These are phyloP conservation scores for Drosophila truncata DNA, from an alignment of 1,140 invertebrate genomes.

Conservation along the genomic window DNA sequence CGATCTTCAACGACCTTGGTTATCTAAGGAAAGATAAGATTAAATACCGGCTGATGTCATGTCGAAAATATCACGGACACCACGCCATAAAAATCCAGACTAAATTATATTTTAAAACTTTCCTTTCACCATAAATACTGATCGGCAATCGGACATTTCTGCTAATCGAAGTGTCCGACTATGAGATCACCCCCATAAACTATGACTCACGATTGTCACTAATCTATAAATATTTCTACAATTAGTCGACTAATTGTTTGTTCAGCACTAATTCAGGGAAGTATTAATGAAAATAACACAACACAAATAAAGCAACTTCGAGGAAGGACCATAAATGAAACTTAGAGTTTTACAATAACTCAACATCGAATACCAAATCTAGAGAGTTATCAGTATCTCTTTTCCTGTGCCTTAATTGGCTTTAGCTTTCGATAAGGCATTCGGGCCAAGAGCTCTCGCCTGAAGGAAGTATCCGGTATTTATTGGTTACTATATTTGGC, in stretches of 20 bases:
- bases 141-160: neutral
- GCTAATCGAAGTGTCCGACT: constrained; percentile 28
- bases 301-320: neutral
- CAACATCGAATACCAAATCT: too few relatives aligned
- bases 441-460: constrained; percentile 1
- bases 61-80: constrained; percentile 10
- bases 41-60: constrained; percentile 15
- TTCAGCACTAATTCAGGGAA: neutral
- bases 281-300: neutral
- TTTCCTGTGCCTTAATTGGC: constrained; percentile 29
- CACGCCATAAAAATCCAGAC: constrained; percentile 1
- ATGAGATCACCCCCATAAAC: constrained; percentile 43
- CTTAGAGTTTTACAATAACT: neutral
- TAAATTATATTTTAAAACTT: constrained; percentile 11
- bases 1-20: constrained; percentile 40
- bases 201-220: constrained; percentile 27
- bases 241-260: constrained; percentile 22
- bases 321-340: neutral
- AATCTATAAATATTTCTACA: constrained; percentile 17
- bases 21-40: constrained; percentile 43
- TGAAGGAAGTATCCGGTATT: constrained; percentile 23
- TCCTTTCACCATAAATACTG: constrained; percentile 32
- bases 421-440: constrained; percentile 24
- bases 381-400: constrained; percentile 16
- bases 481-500: constrained; percentile 23